Percentiles rank a stretch among this genome's conserved stretches.
phyloP scores from a whole-genome alignment of 2,797 vertebrate genomes.

The Sternarchorhynchus goeldii region DNA sequence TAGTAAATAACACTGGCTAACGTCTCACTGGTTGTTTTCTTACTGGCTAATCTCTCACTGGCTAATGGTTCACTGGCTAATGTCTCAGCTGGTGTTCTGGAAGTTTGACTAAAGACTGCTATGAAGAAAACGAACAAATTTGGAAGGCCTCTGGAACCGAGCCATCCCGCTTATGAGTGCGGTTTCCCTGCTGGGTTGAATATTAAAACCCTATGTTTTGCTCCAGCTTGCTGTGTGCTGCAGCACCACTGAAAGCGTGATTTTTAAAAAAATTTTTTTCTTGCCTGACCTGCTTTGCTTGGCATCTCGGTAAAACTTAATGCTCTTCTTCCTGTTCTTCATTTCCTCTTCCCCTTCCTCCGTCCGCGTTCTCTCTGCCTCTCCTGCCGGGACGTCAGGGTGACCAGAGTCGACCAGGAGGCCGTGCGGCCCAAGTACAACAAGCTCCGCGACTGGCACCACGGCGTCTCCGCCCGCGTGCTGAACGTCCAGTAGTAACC shows the following conservation, averaged over 20 bases:
- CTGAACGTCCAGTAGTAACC: slow-evolving; percentile 86
- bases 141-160: background rate
- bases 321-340: slow-evolving; percentile 10
- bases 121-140: background rate
- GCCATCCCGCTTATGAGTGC: background rate
- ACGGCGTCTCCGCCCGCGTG: slow-evolving; percentile 90
- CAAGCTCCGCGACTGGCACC: slow-evolving; percentile 98
- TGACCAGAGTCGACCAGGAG: slow-evolving; percentile 87
- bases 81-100: slow-evolving; percentile 4
- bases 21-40: background rate
- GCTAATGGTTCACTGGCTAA: background rate
- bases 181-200: slow-evolving; percentile 16
- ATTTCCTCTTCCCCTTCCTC: slow-evolving; percentile 1
- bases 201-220: background rate
- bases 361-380: background rate
- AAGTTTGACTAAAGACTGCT: background rate
- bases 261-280: too few relatives aligned
- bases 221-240: slow-evolving; percentile 24
- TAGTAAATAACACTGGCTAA: slow-evolving; percentile 42
- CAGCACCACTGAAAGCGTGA: slow-evolving; percentile 4
- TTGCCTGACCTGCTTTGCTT: background rate
- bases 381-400: slow-evolving; percentile 72
- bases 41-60: background rate
- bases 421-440: slow-evolving; percentile 91
- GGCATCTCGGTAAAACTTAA: slow-evolving; percentile 5